Evolutionary conservation across 64 coral and sea anemone species (phyloP).

Genomic region (Porites australiensis): DNA sequence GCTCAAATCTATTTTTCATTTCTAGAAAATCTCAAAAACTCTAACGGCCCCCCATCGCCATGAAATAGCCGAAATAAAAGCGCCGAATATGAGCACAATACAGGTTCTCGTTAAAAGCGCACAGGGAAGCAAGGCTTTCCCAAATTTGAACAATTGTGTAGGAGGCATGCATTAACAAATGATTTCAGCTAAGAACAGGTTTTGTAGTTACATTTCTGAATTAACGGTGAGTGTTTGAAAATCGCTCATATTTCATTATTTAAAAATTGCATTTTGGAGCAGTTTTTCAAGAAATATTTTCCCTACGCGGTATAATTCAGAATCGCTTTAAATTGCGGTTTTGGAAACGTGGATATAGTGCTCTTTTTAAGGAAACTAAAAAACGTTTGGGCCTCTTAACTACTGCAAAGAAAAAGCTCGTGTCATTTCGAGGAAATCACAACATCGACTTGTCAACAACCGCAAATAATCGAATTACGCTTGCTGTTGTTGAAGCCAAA

Average conservation of each 20-base stretch:
- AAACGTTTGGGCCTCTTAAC: not conserved
- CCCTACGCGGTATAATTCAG: conserved; percentile 42
- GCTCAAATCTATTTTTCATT: conserved; percentile 25
- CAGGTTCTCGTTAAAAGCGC: conserved; percentile 34
- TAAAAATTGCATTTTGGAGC: not conserved
- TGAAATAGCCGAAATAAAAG: conserved; percentile 40
- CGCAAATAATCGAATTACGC: not conserved
- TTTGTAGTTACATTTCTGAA: not conserved
- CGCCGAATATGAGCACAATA: conserved; percentile 15
- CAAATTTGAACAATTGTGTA: conserved; percentile 4
- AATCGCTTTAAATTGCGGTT: conserved; percentile 8
- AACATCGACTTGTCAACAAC: conserved; percentile 28
- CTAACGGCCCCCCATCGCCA: not conserved
- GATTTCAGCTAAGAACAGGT: not conserved
- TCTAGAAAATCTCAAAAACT: conserved; percentile 44
- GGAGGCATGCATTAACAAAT: conserved; percentile 31
- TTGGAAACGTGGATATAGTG: conserved; percentile 20
- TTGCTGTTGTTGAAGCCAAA: not conserved
- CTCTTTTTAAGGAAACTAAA: conserved; percentile 31
- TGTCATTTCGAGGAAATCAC: conserved; percentile 10
- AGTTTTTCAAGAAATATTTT: conserved; percentile 36
- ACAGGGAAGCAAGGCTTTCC: not conserved
- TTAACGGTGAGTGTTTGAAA: not conserved
- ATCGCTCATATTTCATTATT: not conserved
- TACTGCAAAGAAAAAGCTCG: not conserved